Evolutionary conservation across 2,797 vertebrate genomes (phyloP), one percentile per base, ranked within the genome.

Genomic region (Monodelphis domestica): DNA sequence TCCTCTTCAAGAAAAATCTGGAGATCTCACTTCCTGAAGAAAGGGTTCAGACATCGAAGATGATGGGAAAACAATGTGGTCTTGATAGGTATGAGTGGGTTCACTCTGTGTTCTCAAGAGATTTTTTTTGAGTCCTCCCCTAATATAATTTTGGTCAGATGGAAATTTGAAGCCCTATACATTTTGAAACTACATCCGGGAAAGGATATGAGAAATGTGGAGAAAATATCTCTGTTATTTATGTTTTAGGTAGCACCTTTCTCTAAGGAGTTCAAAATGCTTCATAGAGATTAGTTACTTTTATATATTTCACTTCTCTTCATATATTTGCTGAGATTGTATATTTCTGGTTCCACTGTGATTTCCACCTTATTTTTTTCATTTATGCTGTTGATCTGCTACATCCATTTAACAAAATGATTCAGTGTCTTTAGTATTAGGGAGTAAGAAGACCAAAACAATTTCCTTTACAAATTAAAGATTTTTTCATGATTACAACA

Each of bases 361-460:
- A 29, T 91, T 95, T 93, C 54, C 30, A 56, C 87, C 84, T 90
- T 4, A 38, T 89, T 90, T 90, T 50, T 26, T 38, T 29, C 14
- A 29, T 29, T 63, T 90, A 5, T 90, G 94, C 91, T 54, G 53
- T 30, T 59, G 89, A 78, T 96, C 95, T 96, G 90, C 89, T 95
- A 95, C 89, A 97, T 91, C 91, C 93, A 97, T 95, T 95, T 95
- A 95, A 88, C 50, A 56, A 94, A 93, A 84, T 93, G 51, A 87
- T 70, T 94, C 50, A 33, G 95, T 84, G 89, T 91, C 87, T 93
- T 95, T 51, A 50, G 88, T 97, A 96, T 93, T 94, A 96, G 38
- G 53, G 90, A 78, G 84, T 89, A 94, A 91, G 51, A 90, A 92
- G 89, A 91, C 24, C 45, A 91, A 93, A 9, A 91, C 0, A 38